These are phyloP conservation scores for Mamestra brassicae DNA, from an alignment of 2,888 invertebrate species.

Conservation along the genomic window DNA sequence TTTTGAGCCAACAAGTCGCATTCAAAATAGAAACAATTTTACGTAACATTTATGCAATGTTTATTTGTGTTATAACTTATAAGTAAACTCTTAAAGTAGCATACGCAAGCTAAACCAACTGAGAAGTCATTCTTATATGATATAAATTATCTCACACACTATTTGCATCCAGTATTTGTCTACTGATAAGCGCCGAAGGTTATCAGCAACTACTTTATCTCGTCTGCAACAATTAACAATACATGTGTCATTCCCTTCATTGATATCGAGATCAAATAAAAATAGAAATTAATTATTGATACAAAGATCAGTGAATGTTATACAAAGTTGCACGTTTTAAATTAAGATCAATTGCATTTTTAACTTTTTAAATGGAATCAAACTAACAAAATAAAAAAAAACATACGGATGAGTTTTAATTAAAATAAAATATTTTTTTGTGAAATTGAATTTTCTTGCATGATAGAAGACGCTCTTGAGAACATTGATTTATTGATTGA, in stretches of 20 bases:
- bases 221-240: conserved; percentile 41
- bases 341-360: not conserved
- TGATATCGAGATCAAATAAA: conserved; percentile 27
- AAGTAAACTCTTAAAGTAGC: not conserved
- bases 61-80: not conserved
- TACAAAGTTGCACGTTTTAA: not conserved
- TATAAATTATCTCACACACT: conserved; percentile 46
- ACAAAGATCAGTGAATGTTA: not conserved
- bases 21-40: not conserved
- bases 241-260: conserved; percentile 43
- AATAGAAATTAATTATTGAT: not conserved
- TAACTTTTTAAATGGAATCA: not conserved
- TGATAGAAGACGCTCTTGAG: not conserved
- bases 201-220: conserved; percentile 46
- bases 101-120: conserved; percentile 6
- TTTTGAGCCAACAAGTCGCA: too few species aligned
- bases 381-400: too few species aligned
- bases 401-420: too few species aligned
- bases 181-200: conserved; percentile 51
- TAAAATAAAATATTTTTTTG: too few species aligned
- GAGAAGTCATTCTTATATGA: conserved; percentile 14
- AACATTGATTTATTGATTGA: not conserved
- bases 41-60: not conserved
- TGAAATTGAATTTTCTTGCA: too few species aligned
- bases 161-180: conserved; percentile 48